Conservation (phyloP, 2,797 vertebrate genomes). For the Brachyalestes nurse region DNA sequence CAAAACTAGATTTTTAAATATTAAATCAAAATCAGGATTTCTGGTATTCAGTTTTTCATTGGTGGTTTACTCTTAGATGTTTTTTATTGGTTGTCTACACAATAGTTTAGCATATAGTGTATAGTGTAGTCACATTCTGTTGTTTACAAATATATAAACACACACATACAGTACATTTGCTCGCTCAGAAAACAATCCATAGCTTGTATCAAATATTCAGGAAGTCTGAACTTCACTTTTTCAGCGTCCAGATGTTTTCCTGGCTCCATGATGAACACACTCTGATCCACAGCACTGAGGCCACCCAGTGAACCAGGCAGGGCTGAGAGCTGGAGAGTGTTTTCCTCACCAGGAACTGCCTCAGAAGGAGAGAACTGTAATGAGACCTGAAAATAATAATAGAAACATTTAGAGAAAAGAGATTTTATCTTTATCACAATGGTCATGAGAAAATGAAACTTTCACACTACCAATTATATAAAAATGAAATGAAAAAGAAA, state of each 20-base stretch:
- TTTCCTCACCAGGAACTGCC: conserved; percentile 76
- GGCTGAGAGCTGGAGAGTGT: conserved; percentile 67
- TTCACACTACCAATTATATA: no score
- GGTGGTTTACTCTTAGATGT: no score
- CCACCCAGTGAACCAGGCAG: conserved; percentile 60
- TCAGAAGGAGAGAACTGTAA: conserved; percentile 73
- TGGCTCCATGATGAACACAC: conserved; percentile 79
- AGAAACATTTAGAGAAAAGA: neutral
- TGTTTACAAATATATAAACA: no score
- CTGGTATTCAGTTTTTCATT: no score
- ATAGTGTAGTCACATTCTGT: no score
- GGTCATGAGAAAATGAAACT: no score
- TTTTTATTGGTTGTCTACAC: no score
- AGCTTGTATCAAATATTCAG: neutral
- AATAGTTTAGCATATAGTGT: no score
- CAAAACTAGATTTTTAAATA: no score
- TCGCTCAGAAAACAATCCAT: neutral
- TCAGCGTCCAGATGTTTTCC: conserved; percentile 56
- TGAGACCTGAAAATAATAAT: conserved; percentile 72
- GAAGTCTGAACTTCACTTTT: neutral
- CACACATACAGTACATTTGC: no score
- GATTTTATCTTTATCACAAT: no score
- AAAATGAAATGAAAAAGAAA: neutral
- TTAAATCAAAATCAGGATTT: no score
- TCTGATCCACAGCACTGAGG: conserved; percentile 83